These are phyloP conservation scores for Pygoscelis adeliae DNA, from an alignment of 2,113 vertebrate species.

Conservation along the genomic window DNA sequence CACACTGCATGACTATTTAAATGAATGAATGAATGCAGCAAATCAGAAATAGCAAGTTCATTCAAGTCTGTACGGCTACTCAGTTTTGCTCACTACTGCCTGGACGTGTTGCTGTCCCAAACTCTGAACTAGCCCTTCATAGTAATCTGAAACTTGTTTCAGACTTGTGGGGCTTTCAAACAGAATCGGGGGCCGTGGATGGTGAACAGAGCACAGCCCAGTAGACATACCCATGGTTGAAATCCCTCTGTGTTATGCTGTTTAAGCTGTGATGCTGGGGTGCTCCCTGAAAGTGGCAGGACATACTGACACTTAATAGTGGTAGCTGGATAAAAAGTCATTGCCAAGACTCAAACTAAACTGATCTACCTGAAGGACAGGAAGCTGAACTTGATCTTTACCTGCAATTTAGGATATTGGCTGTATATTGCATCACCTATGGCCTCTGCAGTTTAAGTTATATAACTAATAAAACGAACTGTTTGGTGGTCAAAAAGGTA, in stretches of 20 bases:
- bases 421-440: not conserved
- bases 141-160: not conserved
- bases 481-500: not conserved
- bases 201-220: not conserved
- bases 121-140: not conserved
- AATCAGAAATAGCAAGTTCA: not conserved
- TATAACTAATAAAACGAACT: not conserved
- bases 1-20: not conserved
- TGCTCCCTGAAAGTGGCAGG: not conserved
- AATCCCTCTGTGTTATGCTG: not conserved
- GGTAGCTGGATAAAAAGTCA: not conserved
- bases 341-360: not conserved
- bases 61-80: not conserved
- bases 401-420: not conserved
- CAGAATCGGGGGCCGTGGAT: not conserved
- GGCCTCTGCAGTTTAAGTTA: not conserved
- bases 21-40: not conserved
- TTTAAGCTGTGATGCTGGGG: not conserved
- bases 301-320: not conserved
- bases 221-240: not conserved
- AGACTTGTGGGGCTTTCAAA: not conserved
- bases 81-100: not conserved
- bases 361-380: not conserved
- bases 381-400: not conserved
- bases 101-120: not conserved